Evolutionary conservation across 2,888 invertebrate genomes (phyloP).

Genomic region (Polymixis flavicincta): DNA sequence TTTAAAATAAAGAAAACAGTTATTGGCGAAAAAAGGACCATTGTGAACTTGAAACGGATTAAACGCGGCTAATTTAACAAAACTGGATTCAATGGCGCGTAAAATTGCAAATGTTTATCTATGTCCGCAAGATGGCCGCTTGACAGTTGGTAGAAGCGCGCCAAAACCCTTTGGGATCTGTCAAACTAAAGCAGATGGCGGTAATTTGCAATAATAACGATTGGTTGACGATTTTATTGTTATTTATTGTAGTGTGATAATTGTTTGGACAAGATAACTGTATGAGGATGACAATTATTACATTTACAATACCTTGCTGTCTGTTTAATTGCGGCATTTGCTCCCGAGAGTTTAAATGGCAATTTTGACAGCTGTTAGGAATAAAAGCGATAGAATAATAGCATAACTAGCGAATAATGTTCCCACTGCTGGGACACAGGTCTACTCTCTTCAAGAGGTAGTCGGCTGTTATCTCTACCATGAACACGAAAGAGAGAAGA

Average conservation of each 20-base stretch:
- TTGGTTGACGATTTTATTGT: slow-evolving; percentile 86
- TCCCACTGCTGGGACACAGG: too few relatives aligned
- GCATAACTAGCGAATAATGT: too few relatives aligned
- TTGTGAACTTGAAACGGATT: slow-evolving; percentile 75
- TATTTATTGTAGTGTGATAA: slow-evolving; percentile 86
- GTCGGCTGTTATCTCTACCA: too few relatives aligned
- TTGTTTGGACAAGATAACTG: slow-evolving; percentile 80
- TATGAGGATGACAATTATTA: slow-evolving; percentile 58
- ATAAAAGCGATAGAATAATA: not conserved
- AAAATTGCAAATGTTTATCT: slow-evolving; percentile 87
- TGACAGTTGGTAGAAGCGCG: slow-evolving; percentile 83
- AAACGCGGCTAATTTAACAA: slow-evolving; percentile 84
- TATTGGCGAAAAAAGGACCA: slow-evolving; percentile 41
- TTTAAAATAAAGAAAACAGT: slow-evolving; percentile 63
- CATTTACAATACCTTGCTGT: slow-evolving; percentile 51
- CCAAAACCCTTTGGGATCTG: slow-evolving; percentile 89
- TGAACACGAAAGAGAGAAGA: too few relatives aligned
- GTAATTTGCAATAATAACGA: slow-evolving; percentile 83
- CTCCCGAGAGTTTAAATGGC: slow-evolving; percentile 18
- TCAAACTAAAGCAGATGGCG: slow-evolving; percentile 84
- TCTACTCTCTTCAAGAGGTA: too few relatives aligned
- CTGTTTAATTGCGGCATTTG: slow-evolving; percentile 45
- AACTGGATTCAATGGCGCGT: slow-evolving; percentile 85
- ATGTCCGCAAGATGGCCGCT: slow-evolving; percentile 83
- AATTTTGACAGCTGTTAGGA: slow-evolving; percentile 30